Evolutionary conservation across 2,113 vertebrate genomes (phyloP).

Genomic region (Cyprinodon variegatus): DNA sequence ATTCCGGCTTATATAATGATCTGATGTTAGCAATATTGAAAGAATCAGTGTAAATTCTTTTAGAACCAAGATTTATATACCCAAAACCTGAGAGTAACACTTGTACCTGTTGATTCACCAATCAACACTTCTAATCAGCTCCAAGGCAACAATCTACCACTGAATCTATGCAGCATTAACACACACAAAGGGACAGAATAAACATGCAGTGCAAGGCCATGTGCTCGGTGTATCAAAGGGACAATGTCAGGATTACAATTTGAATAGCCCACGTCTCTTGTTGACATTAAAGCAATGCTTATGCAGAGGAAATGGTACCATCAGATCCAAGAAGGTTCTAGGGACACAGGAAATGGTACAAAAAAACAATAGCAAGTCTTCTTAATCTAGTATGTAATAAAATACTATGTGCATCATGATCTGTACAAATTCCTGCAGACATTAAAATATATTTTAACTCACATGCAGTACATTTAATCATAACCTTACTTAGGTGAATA

Average conservation of each 20-base stretch:
- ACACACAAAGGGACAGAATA: not conserved
- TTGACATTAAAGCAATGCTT: conserved; percentile 43
- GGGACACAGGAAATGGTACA: conserved; percentile 2
- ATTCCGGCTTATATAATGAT: not conserved
- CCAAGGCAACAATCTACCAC: not conserved
- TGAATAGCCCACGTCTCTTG: conserved; percentile 52
- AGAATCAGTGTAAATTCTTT: not conserved
- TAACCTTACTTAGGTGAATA: too few species aligned
- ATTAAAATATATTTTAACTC: too few species aligned
- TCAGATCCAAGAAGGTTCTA: conserved; percentile 18
- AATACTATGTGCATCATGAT: not conserved
- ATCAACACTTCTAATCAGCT: not conserved
- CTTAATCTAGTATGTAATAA: not conserved
- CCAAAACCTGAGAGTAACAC: not conserved
- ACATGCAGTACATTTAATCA: too few species aligned
- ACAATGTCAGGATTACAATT: conserved; percentile 57
- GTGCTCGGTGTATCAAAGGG: conserved; percentile 15
- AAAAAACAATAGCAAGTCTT: not conserved
- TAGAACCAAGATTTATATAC: too few species aligned
- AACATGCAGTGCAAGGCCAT: conserved; percentile 1
- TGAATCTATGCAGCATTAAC: not conserved
- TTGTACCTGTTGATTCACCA: not conserved
- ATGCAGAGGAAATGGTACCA: conserved; percentile 40
- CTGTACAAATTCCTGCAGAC: too few species aligned
- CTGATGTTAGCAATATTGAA: not conserved